These are phyloP conservation scores for Sphaerodactylus townsendi DNA, from an alignment of 2,113 vertebrate species.

Conservation along the genomic window DNA sequence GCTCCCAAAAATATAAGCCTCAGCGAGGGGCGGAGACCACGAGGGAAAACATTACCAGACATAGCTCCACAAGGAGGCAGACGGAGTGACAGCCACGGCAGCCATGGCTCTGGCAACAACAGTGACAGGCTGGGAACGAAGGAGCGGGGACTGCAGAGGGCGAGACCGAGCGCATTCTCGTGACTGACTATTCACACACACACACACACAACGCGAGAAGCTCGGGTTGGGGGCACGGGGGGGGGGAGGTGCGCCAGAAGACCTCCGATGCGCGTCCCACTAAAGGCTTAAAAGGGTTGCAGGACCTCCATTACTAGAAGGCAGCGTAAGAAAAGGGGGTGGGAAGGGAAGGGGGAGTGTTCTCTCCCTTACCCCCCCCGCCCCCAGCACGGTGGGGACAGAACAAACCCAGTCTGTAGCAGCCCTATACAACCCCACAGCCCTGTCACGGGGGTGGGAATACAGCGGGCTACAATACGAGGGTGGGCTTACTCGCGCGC, in stretches of 20 bases:
- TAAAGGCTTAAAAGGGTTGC: background rate
- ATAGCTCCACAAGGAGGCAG: background rate
- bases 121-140: conserved; percentile 36
- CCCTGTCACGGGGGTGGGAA: background rate
- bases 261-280: background rate
- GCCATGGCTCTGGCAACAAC: conserved; percentile 52
- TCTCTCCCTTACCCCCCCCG: background rate
- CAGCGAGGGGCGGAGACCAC: background rate
- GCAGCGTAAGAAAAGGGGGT: conserved; percentile 14
- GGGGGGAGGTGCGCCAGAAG: background rate
- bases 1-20: background rate
- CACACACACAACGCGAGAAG: background rate
- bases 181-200: background rate
- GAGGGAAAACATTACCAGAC: background rate
- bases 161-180: background rate
- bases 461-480: background rate
- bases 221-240: no score
- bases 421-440: background rate
- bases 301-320: conserved; percentile 18
- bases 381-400: background rate
- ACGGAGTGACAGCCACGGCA: conserved; percentile 35
- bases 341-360: conserved; percentile 12
- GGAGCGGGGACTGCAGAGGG: background rate
- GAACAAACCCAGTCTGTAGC: background rate
- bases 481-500: background rate